Evolutionary conservation across 1,140 invertebrate species (phyloP).

Genomic region (Augochlora pura): DNA sequence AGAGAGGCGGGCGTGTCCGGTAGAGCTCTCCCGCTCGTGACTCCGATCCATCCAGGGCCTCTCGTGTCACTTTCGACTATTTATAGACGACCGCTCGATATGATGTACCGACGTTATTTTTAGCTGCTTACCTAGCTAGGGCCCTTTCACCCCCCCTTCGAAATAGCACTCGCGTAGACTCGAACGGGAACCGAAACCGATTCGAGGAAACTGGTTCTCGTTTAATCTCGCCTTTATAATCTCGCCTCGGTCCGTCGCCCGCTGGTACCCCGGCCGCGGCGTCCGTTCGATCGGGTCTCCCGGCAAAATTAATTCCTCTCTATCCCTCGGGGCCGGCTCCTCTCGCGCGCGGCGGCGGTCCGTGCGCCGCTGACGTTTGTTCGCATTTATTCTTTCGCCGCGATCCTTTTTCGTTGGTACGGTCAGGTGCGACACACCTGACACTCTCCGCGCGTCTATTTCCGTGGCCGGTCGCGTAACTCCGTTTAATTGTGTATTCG

Average conservation of each 20-base stretch:
- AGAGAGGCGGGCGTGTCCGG: conserved; percentile 45
- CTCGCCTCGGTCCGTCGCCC: no score
- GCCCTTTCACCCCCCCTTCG: conserved; percentile 59
- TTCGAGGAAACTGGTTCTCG: no score
- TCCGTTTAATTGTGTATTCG: conserved; percentile 28
- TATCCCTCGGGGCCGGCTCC: no score
- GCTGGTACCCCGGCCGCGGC: no score
- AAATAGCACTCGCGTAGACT: conserved; percentile 40
- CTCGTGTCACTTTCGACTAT: conserved; percentile 68
- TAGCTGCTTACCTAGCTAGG: conserved; percentile 68
- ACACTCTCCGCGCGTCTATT: conserved; percentile 19
- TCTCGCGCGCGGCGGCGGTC: no score
- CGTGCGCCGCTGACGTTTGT: no score
- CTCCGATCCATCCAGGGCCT: conserved; percentile 67
- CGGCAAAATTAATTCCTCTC: not conserved
- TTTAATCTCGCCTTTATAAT: no score
- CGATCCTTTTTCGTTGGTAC: not conserved
- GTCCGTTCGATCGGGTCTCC: no score
- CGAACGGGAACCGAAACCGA: conserved; percentile 10
- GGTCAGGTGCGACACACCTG: conserved; percentile 2
- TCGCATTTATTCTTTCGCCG: no score
- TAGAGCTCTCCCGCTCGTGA: conserved; percentile 49
- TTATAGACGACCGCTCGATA: conserved; percentile 79
- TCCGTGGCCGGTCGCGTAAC: conserved; percentile 13
- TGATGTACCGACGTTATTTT: conserved; percentile 77